Base-by-base conservation (phyloP, 1,140 invertebrate genomes). In the Drosophila lacertosa region DNA sequence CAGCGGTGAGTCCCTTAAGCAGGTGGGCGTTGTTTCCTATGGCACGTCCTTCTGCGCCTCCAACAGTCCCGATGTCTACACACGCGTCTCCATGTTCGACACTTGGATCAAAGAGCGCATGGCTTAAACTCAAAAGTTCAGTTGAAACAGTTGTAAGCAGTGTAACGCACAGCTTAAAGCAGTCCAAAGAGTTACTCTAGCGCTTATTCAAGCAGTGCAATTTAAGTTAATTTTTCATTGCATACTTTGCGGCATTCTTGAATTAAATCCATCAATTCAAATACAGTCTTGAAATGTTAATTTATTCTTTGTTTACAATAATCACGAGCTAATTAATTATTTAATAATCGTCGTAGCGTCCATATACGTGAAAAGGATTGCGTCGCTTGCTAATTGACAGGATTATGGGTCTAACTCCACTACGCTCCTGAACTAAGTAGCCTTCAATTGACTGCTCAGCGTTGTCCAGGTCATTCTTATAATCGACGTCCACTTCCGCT, bases 21-120 rank as follows among this genome's bases (percentile, higher is more conserved):
- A 93, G 50, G 93, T 95, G 39, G 95, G 95, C 7, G 92, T 96
- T 0, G 94, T 96, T 1, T 95, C 95, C 0, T 96, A 93, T 74
- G 95, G 95, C 0, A 93, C 93, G 18, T 91, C 92, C 35, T 95
- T 95, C 78, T 91, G 90, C 32, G 90, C 89, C 9, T 88, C 88
- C 45, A 89, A 84, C 35, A 79, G 89, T 53, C 94, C 94, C 3
- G 94, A 94, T 70, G 93, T 94, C n/a, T 94, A 92, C 57, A 93
- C 93, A 0, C 90, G 92, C 63, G 91, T 93, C 3, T 91, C 91
- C 4, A 82, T 90, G 57, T 93, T 93, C 42, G 64, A 86, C 2
- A 64, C 90, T 10, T 94, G 93, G 93, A 91, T 94, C 0, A 68
- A 91, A 33, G 81, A 90, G 15, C 77, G 77, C 29, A 89, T 90